Conservation (phyloP, 2,113 vertebrate species). For the Odocoileus hemionus region DNA sequence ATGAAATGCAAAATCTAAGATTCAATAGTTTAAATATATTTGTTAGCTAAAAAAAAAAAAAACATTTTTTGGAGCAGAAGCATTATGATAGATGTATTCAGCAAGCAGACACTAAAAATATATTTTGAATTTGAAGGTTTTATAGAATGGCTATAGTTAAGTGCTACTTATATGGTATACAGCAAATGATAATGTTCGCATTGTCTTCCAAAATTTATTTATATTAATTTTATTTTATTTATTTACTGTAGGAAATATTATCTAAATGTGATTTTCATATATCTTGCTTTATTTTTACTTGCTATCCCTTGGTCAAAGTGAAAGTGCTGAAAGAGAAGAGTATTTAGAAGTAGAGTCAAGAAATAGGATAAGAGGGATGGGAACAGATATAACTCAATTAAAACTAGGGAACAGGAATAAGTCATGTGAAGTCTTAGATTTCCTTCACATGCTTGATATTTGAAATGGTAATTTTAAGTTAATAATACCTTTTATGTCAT, state of each 20-base stretch:
- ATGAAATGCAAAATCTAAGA: not conserved
- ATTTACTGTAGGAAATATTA: not conserved
- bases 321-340: not conserved
- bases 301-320: not conserved
- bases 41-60: not conserved
- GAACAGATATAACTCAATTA: not conserved
- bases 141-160: not conserved
- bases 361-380: not conserved
- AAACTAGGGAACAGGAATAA: not conserved
- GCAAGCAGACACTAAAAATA: not conserved
- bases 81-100: not conserved
- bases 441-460: not conserved
- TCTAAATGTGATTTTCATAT: not conserved
- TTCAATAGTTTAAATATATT: not conserved
- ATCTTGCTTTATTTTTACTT: not conserved
- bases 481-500: not conserved
- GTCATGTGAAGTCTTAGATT: not conserved
- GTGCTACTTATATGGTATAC: not conserved
- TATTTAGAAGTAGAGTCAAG: not conserved
- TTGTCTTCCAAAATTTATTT: not conserved
- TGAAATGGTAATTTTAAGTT: not conserved
- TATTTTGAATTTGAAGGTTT: not conserved
- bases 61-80: not conserved
- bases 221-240: not conserved
- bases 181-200: not conserved